Evolutionary conservation across 1,140 invertebrate genomes (phyloP).

Genomic region (Drosophila nigromelanica): DNA sequence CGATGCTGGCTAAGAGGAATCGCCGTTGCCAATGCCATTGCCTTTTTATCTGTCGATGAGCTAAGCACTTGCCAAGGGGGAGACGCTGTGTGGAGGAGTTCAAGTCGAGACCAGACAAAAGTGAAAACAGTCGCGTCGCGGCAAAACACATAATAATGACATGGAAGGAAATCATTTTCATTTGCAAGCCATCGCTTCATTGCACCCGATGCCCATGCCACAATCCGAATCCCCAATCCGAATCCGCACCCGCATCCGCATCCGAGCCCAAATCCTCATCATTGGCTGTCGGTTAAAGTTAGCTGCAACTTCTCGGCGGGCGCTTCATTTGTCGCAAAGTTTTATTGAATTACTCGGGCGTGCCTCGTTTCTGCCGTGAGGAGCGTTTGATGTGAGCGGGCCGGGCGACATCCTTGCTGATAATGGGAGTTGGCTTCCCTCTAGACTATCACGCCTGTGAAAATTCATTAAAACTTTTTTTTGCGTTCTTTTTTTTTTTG

Average conservation of each 20-base stretch:
- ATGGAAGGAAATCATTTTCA: conserved; percentile 82
- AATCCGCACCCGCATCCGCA: not conserved
- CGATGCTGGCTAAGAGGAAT: conserved; percentile 47
- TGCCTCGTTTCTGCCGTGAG: conserved; percentile 59
- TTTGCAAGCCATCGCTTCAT: conserved; percentile 68
- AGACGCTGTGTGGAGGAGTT: not conserved
- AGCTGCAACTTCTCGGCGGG: conserved; percentile 47
- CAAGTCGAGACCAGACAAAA: conserved; percentile 48
- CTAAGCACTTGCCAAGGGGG: conserved; percentile 47
- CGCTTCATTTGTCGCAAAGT: conserved; percentile 81
- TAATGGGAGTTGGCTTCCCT: conserved; percentile 40
- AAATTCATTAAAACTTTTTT: conserved; percentile 81
- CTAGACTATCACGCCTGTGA: conserved; percentile 77
- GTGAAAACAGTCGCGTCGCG: conserved; percentile 69
- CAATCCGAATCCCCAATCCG: not conserved
- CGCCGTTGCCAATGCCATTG: conserved; percentile 26
- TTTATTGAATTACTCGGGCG: conserved; percentile 81
- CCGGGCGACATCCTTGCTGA: conserved; percentile 19
- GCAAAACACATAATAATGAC: conserved; percentile 76
- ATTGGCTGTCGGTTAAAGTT: conserved; percentile 62
- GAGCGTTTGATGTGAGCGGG: conserved; percentile 59
- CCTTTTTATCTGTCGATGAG: conserved; percentile 54
- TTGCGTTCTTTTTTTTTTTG: conserved; percentile 29
- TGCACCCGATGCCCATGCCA: conserved; percentile 9
- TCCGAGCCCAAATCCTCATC: not conserved